phyloP scores from a whole-genome alignment of 2,797 vertebrate genomes.

The Tadarida brasiliensis region DNA sequence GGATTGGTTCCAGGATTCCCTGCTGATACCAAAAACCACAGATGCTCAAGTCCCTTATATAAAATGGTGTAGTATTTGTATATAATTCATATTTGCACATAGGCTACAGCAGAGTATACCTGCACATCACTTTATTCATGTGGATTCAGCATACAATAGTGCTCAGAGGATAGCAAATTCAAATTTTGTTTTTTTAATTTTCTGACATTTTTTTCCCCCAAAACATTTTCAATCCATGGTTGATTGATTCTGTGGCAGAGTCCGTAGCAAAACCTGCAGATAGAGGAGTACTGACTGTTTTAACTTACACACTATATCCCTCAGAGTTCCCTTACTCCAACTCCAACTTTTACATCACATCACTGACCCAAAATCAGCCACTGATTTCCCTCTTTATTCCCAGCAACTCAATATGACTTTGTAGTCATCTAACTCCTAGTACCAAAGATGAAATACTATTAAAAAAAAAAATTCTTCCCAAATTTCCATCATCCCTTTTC shows the following conservation, averaged over 20 bases:
- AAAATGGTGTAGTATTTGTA: neutral
- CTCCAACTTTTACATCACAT: neutral
- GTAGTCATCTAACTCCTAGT: neutral
- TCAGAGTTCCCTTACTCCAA: neutral
- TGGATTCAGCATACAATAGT: neutral
- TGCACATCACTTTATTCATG: neutral
- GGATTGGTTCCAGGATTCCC: neutral
- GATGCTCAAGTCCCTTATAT: neutral
- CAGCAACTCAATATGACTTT: neutral
- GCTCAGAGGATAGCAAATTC: neutral
- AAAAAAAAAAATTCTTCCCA: neutral
- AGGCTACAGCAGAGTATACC: neutral
- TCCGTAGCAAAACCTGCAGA: neutral
- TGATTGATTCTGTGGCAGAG: neutral
- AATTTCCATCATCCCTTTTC: neutral
- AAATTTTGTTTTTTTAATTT: neutral
- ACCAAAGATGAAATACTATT: neutral
- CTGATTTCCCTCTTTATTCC: neutral
- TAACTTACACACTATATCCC: neutral
- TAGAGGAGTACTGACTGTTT: neutral
- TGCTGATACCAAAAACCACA: neutral
- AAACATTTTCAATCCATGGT: neutral
- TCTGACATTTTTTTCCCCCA: neutral
- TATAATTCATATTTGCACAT: neutral
- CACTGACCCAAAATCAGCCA: neutral